Evolutionary conservation across 2,797 vertebrate genomes (phyloP).

Genomic region (Oreochromis grahami): DNA sequence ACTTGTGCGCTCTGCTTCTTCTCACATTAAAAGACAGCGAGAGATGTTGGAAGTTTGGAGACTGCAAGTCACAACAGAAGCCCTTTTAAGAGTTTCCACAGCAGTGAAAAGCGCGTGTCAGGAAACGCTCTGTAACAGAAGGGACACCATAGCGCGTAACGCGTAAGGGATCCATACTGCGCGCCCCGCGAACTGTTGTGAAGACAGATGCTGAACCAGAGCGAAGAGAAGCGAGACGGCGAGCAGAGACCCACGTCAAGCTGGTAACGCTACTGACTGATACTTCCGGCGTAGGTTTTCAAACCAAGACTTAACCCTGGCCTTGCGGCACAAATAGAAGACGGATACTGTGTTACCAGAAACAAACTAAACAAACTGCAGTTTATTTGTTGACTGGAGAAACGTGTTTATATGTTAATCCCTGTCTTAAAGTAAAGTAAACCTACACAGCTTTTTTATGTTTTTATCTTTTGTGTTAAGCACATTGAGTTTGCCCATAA

Average conservation of each 20-base stretch:
- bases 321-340: neutral
- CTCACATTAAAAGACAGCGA: neutral
- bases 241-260: neutral
- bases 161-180: slow-evolving; percentile 67
- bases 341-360: neutral
- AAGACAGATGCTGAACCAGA: slow-evolving; percentile 53
- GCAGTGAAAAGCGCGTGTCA: slow-evolving; percentile 24
- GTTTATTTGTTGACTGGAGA: neutral
- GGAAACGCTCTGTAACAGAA: slow-evolving; percentile 15
- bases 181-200: slow-evolving; percentile 38
- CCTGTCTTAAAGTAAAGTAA: neutral
- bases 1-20: slow-evolving; percentile 1
- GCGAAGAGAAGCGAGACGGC: neutral
- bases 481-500: neutral
- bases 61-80: neutral
- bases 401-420: neutral
- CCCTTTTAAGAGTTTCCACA: slow-evolving; percentile 2
- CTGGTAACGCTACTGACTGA: rapidly evolving
- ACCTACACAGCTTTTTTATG: neutral
- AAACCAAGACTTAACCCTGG: slow-evolving; percentile 11
- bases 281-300: slow-evolving; percentile 26
- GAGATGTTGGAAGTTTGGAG: neutral
- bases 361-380: neutral
- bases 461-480: neutral
- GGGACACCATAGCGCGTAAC: slow-evolving; percentile 45